A percentile compares a stretch with the other conserved stretches of the same genome.
Conservation (phyloP, 2,113 vertebrate species). For the Engraulis encrasicolus region DNA sequence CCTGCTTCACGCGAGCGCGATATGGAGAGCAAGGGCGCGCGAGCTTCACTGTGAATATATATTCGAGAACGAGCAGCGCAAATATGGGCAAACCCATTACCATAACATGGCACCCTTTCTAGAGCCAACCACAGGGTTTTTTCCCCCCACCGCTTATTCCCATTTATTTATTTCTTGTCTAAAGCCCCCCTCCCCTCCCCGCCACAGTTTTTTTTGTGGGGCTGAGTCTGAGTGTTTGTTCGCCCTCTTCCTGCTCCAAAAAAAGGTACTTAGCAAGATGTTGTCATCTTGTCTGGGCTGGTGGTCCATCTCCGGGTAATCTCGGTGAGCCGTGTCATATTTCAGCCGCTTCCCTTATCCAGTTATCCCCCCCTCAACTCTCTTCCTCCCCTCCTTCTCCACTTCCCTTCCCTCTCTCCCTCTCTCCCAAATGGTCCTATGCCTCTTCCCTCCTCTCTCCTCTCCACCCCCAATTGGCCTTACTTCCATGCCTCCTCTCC, state of each 20-base stretch:
- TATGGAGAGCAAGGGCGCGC: too few species aligned
- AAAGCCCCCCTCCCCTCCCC: too few species aligned
- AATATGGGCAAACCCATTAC: conserved; percentile 20
- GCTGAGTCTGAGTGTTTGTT: conserved; percentile 39
- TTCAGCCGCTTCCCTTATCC: conserved; percentile 51
- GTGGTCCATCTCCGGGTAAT: conserved; percentile 65
- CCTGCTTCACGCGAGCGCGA: neutral
- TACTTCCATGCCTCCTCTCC: too few species aligned
- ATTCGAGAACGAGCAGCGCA: conserved; percentile 23
- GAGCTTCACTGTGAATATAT: conserved; percentile 1
- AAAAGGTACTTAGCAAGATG: conserved; percentile 64
- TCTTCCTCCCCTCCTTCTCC: too few species aligned
- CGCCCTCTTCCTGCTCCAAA: conserved; percentile 56
- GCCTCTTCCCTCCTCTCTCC: too few species aligned
- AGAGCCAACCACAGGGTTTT: neutral
- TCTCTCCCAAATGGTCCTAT: neutral
- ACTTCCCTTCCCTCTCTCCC: too few species aligned
- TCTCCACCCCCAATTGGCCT: too few species aligned
- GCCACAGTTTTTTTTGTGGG: neutral
- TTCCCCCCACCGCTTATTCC: neutral
- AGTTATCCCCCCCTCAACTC: conserved; percentile 39
- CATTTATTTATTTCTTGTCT: neutral
- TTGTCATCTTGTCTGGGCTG: conserved; percentile 70
- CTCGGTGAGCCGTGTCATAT: conserved; percentile 55
- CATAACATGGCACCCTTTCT: neutral